Evolutionary conservation across 2,797 vertebrate genomes (phyloP).

Genomic region (Antennarius maculatus): DNA sequence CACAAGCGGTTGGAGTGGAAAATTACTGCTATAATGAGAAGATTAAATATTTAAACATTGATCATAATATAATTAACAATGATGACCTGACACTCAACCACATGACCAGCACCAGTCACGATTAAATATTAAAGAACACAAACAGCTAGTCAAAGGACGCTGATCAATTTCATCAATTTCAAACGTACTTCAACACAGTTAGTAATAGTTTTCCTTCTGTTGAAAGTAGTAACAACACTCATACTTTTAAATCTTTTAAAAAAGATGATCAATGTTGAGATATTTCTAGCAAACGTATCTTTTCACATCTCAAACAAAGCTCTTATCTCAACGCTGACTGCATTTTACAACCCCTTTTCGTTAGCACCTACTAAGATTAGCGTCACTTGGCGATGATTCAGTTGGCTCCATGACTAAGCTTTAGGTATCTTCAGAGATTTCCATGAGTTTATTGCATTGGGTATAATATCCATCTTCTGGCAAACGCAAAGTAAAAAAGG

Average conservation of each 20-base stretch:
- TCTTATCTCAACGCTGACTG: background rate
- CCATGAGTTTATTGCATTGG: conserved; percentile 13
- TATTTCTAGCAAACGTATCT: conserved; percentile 44
- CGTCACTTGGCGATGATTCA: conserved; percentile 38
- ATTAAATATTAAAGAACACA: conserved; percentile 33
- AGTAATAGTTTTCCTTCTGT: background rate
- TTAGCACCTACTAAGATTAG: conserved; percentile 34
- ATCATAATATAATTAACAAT: conserved; percentile 23
- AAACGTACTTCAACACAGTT: background rate
- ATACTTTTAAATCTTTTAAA: conserved; percentile 29
- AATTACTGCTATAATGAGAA: conserved; percentile 53
- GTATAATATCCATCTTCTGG: conserved; percentile 23
- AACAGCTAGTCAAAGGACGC: background rate
- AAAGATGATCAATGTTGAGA: conserved; percentile 16
- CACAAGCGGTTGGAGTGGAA: conserved; percentile 24
- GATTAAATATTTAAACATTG: conserved; percentile 52
- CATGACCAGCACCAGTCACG: conserved; percentile 14
- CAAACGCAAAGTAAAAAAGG: conserved; percentile 15
- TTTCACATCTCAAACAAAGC: conserved; percentile 35
- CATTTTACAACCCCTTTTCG: conserved; percentile 20
- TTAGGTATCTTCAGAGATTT: conserved; percentile 28
- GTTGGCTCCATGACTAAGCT: conserved; percentile 35
- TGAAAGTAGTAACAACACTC: conserved; percentile 16
- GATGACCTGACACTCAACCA: conserved; percentile 29
- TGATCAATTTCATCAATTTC: background rate